phyloP scores from a whole-genome alignment of 2,888 invertebrate species.

The Orgyia antiqua region DNA sequence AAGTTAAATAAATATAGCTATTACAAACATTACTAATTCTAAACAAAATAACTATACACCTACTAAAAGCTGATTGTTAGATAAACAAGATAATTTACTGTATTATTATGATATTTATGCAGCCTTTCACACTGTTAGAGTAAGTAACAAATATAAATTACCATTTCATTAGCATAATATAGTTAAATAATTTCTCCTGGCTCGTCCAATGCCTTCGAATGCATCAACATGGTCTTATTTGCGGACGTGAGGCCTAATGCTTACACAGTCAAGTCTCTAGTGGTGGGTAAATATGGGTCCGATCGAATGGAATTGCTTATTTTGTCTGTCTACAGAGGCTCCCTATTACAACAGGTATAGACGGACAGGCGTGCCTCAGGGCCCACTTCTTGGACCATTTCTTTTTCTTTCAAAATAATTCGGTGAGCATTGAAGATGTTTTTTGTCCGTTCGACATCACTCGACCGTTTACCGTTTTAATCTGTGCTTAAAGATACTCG shows the following conservation, averaged over 20 bases:
- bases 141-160: slow-evolving; percentile 26
- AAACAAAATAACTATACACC: no score
- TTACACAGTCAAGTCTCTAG: slow-evolving; percentile 75
- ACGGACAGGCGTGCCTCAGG: slow-evolving; percentile 52
- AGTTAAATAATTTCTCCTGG: slow-evolving; percentile 55
- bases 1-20: no score
- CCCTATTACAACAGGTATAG: slow-evolving; percentile 67
- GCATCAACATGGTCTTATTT: slow-evolving; percentile 71
- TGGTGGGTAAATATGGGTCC: slow-evolving; percentile 75
- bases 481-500: slow-evolving; percentile 48
- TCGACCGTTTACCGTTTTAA: slow-evolving; percentile 57
- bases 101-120: slow-evolving; percentile 17
- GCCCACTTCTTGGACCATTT: slow-evolving; percentile 44
- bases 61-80: no score
- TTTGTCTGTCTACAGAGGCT: slow-evolving; percentile 73
- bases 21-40: no score
- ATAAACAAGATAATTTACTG: slow-evolving; percentile 10
- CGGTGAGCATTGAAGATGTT: slow-evolving; percentile 50
- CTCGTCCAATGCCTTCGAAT: slow-evolving; percentile 52
- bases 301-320: slow-evolving; percentile 77
- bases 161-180: slow-evolving; percentile 32
- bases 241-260: slow-evolving; percentile 74
- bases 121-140: slow-evolving; percentile 19
- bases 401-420: slow-evolving; percentile 51
- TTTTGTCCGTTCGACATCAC: slow-evolving; percentile 49